phyloP scores from a whole-genome alignment of 2,888 invertebrate species.

The Dicyrtoma fusca region DNA sequence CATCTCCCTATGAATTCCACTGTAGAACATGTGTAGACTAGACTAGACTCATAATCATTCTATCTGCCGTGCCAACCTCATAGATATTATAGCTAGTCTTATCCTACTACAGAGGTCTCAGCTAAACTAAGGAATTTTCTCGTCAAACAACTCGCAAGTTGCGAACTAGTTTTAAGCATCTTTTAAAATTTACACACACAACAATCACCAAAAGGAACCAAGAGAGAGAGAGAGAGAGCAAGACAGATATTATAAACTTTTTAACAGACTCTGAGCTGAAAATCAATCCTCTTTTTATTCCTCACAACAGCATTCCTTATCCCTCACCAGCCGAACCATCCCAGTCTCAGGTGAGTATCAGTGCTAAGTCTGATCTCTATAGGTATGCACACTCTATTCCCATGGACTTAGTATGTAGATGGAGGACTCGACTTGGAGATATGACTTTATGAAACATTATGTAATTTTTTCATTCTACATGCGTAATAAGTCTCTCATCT shows the following conservation, averaged over 20 bases:
- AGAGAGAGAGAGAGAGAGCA: background rate
- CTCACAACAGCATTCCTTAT: slow-evolving; percentile 13
- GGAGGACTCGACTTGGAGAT: background rate
- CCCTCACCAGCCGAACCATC: background rate
- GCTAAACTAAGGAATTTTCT: slow-evolving; percentile 26
- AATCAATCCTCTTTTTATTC: slow-evolving; percentile 18
- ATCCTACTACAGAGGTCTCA: background rate
- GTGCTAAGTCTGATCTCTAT: background rate
- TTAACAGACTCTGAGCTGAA: slow-evolving; percentile 3
- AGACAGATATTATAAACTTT: background rate
- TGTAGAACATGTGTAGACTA: too few relatives aligned
- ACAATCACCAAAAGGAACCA: slow-evolving; percentile 15
- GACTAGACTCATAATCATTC: slow-evolving; percentile 11
- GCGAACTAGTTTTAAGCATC: slow-evolving; percentile 34
- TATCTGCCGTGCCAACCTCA: too few relatives aligned
- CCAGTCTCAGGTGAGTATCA: background rate
- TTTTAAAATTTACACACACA: slow-evolving; percentile 18
- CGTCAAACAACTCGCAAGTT: slow-evolving; percentile 31
- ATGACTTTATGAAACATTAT: background rate
- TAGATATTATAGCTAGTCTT: too few relatives aligned
- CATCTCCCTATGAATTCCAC: background rate
- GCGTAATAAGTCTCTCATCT: background rate
- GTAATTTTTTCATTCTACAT: too few relatives aligned
- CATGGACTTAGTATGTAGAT: background rate
- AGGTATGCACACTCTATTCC: background rate